Conservation (phyloP, 2,797 vertebrate species). For the Acanthornis magna region DNA sequence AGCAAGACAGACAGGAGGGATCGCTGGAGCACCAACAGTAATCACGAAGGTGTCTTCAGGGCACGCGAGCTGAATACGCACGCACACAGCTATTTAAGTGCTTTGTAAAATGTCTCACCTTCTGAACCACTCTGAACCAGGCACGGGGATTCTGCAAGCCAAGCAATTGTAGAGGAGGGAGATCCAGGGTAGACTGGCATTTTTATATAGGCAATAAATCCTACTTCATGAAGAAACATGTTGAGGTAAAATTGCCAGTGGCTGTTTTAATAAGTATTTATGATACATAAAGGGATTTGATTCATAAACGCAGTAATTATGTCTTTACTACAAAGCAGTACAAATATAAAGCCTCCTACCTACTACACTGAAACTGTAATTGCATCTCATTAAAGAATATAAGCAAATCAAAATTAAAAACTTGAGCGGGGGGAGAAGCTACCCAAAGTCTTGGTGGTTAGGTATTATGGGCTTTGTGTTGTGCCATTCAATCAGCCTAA, state of each 20-base stretch:
- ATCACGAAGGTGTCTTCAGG: neutral
- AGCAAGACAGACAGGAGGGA: neutral
- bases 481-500: conserved; percentile 49
- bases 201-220: conserved; percentile 64
- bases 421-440: neutral
- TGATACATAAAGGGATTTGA: conserved; percentile 69
- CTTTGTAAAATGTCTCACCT: conserved; percentile 19
- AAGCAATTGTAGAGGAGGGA: conserved; percentile 42
- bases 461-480: conserved; percentile 25
- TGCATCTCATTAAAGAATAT: conserved; percentile 62
- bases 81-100: neutral
- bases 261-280: conserved; percentile 71
- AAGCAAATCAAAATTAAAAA: conserved; percentile 67
- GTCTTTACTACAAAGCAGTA: conserved; percentile 69
- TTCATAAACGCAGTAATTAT: conserved; percentile 63
- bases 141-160: conserved; percentile 40
- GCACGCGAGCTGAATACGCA: neutral
- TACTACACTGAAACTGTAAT: conserved; percentile 64
- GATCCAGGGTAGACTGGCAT: conserved; percentile 28
- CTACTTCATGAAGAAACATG: conserved; percentile 65
- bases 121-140: conserved; percentile 37
- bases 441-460: conserved; percentile 7
- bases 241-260: conserved; percentile 58
- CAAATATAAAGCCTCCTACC: conserved; percentile 68
- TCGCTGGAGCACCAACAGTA: neutral